Evolutionary conservation across 1,140 invertebrate genomes (phyloP).

Genomic region (Linepithema humile): DNA sequence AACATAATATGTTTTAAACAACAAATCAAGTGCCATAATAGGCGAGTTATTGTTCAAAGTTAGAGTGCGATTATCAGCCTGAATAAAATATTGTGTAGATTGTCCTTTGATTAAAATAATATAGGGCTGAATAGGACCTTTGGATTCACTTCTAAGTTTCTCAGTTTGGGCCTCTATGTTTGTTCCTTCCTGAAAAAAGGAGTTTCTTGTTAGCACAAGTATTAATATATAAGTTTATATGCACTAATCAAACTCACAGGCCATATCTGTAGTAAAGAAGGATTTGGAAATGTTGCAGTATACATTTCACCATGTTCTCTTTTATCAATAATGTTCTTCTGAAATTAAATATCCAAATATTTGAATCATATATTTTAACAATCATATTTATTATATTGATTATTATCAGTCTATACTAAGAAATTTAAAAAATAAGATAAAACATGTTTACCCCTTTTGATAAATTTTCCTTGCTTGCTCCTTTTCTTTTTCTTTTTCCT

Average conservation of each 20-base stretch:
- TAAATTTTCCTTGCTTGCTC: too few relatives aligned
- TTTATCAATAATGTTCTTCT: neutral
- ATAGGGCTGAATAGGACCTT: neutral
- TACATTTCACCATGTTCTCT: neutral
- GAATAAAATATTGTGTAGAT: neutral
- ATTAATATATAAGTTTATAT: too few relatives aligned
- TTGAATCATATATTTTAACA: too few relatives aligned
- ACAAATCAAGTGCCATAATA: neutral
- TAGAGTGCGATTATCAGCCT: neutral
- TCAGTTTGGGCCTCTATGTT: neutral
- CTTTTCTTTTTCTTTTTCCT: neutral
- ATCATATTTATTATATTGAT: too few relatives aligned
- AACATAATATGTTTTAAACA: neutral
- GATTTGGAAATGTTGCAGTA: neutral
- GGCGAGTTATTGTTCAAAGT: neutral
- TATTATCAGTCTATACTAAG: too few relatives aligned
- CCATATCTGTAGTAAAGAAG: neutral
- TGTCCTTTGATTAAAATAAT: conserved; percentile 8
- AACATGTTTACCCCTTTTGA: too few relatives aligned
- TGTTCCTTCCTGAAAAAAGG: neutral
- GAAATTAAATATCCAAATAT: neutral
- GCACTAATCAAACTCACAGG: neutral
- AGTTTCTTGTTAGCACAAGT: too few relatives aligned
- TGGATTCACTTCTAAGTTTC: neutral
- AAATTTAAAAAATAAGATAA: too few relatives aligned